These are phyloP conservation scores for Hyles euphorbiae DNA, from an alignment of 1,140 invertebrate species.

Conservation along the genomic window DNA sequence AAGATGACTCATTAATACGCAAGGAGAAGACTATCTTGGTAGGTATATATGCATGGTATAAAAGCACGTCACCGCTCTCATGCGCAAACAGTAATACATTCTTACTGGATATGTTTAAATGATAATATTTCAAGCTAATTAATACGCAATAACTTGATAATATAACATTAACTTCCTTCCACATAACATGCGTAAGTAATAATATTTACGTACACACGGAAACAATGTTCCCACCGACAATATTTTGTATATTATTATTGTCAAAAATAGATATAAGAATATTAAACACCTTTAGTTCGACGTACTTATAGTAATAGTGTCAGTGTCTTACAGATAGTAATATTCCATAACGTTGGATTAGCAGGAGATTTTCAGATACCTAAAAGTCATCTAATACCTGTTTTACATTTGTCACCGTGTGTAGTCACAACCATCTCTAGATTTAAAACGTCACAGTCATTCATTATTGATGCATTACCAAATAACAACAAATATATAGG, in stretches of 20 bases:
- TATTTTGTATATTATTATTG: background rate
- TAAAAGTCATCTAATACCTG: too few species aligned
- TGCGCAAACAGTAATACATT: constrained; percentile 20
- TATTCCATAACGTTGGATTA: too few species aligned
- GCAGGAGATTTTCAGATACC: too few species aligned
- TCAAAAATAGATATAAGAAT: too few species aligned
- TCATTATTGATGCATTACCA: constrained; percentile 35
- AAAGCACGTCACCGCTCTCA: constrained; percentile 9
- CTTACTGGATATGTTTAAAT: constrained; percentile 57
- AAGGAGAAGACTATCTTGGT: too few species aligned
- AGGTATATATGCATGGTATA: background rate
- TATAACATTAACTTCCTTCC: constrained; percentile 17
- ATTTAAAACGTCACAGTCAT: constrained; percentile 16
- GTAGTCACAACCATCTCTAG: constrained; percentile 35
- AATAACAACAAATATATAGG: constrained; percentile 14
- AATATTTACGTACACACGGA: constrained; percentile 5
- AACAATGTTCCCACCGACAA: background rate
- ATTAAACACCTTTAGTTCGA: too few species aligned
- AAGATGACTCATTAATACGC: too few species aligned
- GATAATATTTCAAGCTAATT: constrained; percentile 35
- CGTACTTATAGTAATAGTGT: too few species aligned
- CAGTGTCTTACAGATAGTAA: too few species aligned
- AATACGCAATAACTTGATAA: constrained; percentile 13
- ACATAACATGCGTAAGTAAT: constrained; percentile 8
- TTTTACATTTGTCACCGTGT: background rate